phyloP scores from a whole-genome alignment of 2,888 invertebrate genomes.

The Drosophila conformis region DNA sequence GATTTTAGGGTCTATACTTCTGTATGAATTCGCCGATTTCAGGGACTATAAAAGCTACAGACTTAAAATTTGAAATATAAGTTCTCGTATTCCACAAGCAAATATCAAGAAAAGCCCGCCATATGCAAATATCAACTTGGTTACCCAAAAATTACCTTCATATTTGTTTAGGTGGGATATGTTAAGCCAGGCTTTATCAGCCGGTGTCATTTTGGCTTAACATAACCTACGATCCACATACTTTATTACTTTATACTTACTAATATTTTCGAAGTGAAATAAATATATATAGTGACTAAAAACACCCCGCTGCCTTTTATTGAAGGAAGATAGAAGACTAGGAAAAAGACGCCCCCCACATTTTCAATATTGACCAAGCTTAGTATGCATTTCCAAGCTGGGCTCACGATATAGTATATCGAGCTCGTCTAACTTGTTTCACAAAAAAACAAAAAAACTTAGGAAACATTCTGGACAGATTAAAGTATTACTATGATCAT shows the following conservation, averaged over 20 bases:
- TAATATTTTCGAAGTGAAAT: no score
- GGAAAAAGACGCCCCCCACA: no score
- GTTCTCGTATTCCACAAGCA: not conserved
- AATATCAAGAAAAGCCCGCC: not conserved
- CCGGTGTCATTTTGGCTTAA: no score
- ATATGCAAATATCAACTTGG: not conserved
- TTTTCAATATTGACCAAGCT: not conserved
- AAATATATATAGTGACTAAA: no score
- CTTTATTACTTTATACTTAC: no score
- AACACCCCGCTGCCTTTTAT: no score
- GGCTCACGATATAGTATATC: not conserved
- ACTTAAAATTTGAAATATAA: not conserved
- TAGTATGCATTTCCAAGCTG: not conserved
- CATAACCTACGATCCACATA: no score
- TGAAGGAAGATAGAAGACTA: no score
- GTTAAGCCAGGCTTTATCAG: no score
- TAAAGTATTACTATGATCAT: not conserved
- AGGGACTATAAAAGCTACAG: not conserved
- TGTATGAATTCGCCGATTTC: not conserved
- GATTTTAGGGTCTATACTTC: not conserved
- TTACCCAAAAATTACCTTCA: no score
- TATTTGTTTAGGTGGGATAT: no score
- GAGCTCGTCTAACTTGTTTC: not conserved
- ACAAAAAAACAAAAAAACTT: not conserved
- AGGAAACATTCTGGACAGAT: not conserved